Percentiles rank a stretch among this genome's conserved stretches.
These are phyloP conservation scores for Esperia sulphurella DNA, from an alignment of 2,888 invertebrate species.

Conservation along the genomic window DNA sequence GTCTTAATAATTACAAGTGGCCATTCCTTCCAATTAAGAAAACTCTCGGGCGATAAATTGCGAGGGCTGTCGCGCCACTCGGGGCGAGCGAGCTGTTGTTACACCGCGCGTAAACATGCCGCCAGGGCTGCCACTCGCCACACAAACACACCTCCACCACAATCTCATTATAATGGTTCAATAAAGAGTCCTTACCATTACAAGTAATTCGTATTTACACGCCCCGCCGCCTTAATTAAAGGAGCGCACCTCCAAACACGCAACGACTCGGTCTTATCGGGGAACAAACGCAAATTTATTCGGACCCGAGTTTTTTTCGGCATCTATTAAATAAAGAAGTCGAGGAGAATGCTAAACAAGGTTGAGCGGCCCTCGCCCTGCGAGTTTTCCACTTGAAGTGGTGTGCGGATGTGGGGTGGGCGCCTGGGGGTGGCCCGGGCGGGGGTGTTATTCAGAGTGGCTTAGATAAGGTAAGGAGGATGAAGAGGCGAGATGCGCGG, in stretches of 20 bases:
- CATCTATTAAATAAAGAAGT: conserved; percentile 78
- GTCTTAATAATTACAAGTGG: conserved; percentile 79
- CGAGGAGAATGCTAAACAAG: conserved; percentile 78
- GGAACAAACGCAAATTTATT: conserved; percentile 75
- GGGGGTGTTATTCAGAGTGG: conserved; percentile 68
- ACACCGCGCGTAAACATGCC: conserved; percentile 64
- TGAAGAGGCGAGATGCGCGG: conserved; percentile 76
- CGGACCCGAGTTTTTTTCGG: conserved; percentile 70
- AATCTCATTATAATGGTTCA: conserved; percentile 57
- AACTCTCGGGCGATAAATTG: conserved; percentile 76
- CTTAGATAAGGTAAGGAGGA: conserved; percentile 78
- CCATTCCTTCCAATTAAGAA: conserved; percentile 79
- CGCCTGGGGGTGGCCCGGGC: conserved; percentile 10
- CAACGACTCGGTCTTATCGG: conserved; percentile 58
- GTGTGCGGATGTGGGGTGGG: conserved; percentile 51
- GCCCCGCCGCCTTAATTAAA: conserved; percentile 64
- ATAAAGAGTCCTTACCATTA: conserved; percentile 55
- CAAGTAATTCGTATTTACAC: conserved; percentile 60
- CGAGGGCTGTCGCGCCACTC: conserved; percentile 60
- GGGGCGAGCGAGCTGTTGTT: conserved; percentile 48
- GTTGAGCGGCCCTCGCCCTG: conserved; percentile 76
- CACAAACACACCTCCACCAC: conserved; percentile 26
- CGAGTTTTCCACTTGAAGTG: conserved; percentile 77
- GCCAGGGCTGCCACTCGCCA: conserved; percentile 51
- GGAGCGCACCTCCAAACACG: conserved; percentile 58